Conservation (phyloP, 2,888 invertebrate species). For the Eumacrocentrus americanus region DNA sequence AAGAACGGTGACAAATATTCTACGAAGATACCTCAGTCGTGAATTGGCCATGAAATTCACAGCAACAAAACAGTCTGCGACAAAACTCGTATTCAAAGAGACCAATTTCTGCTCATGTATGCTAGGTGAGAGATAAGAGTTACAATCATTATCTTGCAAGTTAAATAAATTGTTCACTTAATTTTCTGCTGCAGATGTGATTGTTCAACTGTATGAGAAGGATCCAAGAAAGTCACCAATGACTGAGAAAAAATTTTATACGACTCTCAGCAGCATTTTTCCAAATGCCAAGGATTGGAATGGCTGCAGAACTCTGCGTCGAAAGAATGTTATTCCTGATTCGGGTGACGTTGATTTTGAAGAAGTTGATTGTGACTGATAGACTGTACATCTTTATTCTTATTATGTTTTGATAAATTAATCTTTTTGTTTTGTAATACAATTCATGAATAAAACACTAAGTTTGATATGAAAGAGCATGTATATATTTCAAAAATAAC, state of each 20-base stretch:
- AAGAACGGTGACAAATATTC: constrained; percentile 16
- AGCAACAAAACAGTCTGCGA: constrained; percentile 6
- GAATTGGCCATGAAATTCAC: constrained; percentile 24
- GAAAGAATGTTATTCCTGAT: neutral
- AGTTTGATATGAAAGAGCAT: too few relatives aligned
- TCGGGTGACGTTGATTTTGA: neutral
- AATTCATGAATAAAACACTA: too few relatives aligned
- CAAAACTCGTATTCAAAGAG: constrained; percentile 21
- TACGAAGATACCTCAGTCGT: constrained; percentile 14
- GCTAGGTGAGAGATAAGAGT: constrained; percentile 2
- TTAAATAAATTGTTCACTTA: neutral
- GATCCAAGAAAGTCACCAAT: constrained; percentile 1
- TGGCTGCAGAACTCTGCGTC: neutral
- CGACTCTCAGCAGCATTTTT: constrained; percentile 9
- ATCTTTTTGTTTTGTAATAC: too few relatives aligned
- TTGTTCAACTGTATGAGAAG: constrained; percentile 9
- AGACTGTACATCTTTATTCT: too few relatives aligned
- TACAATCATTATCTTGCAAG: neutral
- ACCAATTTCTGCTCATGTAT: constrained; percentile 18
- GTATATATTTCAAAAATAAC: too few relatives aligned
- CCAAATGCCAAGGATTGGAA: constrained; percentile 18
- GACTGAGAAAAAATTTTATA: constrained; percentile 17
- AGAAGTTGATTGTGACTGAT: neutral
- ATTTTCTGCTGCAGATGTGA: constrained; percentile 7
- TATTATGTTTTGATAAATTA: too few relatives aligned